A percentile compares a stretch with the other conserved stretches of the same genome.
phyloP scores from a whole-genome alignment of 1,140 invertebrate species.

The Galendromus occidentalis region DNA sequence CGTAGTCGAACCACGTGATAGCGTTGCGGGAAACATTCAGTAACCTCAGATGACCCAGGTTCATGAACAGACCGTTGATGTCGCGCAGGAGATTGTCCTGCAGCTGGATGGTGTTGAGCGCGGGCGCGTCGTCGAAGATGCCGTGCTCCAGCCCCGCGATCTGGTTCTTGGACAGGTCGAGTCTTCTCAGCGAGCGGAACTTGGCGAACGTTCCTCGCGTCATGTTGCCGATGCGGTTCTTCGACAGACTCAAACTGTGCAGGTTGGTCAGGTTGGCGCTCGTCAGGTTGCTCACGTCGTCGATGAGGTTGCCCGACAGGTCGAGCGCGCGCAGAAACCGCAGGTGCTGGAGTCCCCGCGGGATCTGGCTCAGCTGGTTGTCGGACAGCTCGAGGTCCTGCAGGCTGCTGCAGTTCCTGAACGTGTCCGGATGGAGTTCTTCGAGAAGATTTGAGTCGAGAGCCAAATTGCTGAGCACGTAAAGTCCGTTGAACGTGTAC shows the following conservation, averaged over 20 bases:
- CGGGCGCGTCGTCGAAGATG: slow-evolving; percentile 44
- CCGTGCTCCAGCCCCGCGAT: slow-evolving; percentile 57
- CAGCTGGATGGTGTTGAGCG: slow-evolving; percentile 59
- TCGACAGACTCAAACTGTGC: slow-evolving; percentile 57
- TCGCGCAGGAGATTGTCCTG: slow-evolving; percentile 67
- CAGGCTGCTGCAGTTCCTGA: slow-evolving; percentile 22
- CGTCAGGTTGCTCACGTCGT: slow-evolving; percentile 51
- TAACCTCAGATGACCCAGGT: slow-evolving; percentile 53
- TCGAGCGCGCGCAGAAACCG: slow-evolving; percentile 53
- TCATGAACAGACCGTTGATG: slow-evolving; percentile 63
- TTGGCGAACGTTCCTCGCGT: slow-evolving; percentile 51
- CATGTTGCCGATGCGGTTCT: slow-evolving; percentile 45
- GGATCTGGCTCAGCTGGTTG: slow-evolving; percentile 20
- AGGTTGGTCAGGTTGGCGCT: slow-evolving; percentile 62
- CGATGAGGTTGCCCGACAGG: slow-evolving; percentile 64
- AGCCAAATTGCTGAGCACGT: slow-evolving; percentile 57
- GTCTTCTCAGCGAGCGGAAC: slow-evolving; percentile 52
- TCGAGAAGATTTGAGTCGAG: slow-evolving; percentile 51
- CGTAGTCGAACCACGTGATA: slow-evolving; percentile 71
- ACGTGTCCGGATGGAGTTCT: slow-evolving; percentile 20
- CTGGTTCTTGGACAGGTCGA: slow-evolving; percentile 69
- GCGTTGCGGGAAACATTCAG: slow-evolving; percentile 70
- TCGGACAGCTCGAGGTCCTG: slow-evolving; percentile 21
- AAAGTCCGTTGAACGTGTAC: slow-evolving; percentile 59
- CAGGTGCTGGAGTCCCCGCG: slow-evolving; percentile 19